A percentile compares a stretch with the other conserved stretches of the same genome.
Conservation (phyloP, 2,888 invertebrate genomes). For the Ophraella communa region DNA sequence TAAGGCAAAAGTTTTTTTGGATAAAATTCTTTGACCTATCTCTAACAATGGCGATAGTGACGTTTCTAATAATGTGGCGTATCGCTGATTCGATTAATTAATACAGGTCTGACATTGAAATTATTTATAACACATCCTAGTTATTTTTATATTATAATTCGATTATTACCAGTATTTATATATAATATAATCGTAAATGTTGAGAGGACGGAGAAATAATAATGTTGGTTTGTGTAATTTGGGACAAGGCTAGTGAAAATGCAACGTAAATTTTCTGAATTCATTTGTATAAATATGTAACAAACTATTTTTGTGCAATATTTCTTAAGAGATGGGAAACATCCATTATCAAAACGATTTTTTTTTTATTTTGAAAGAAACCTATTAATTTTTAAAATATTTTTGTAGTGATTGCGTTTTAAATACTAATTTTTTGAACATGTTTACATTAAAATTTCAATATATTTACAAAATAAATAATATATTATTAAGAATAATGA, state of each 20-base stretch:
- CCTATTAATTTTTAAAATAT: too few species aligned
- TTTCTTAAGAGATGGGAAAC: slow-evolving; percentile 10
- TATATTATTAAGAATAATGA: too few species aligned
- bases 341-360: not conserved
- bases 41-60: too few species aligned
- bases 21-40: too few species aligned
- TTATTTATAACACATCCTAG: not conserved
- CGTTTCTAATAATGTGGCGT: too few species aligned
- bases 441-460: too few species aligned
- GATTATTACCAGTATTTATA: not conserved
- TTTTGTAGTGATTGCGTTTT: too few species aligned
- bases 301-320: slow-evolving; percentile 3
- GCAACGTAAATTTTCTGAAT: slow-evolving; percentile 15
- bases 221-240: slow-evolving; percentile 5
- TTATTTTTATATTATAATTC: not conserved
- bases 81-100: too few species aligned
- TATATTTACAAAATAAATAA: too few species aligned
- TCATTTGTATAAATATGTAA: slow-evolving; percentile 13
- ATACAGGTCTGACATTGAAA: not conserved
- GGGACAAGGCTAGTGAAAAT: slow-evolving; percentile 20
- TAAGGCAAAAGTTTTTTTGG: too few species aligned
- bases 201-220: slow-evolving; percentile 1
- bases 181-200: slow-evolving; percentile 1
- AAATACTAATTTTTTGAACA: too few species aligned
- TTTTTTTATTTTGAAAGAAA: not conserved